Evolutionary conservation across 2,113 vertebrate species (phyloP).

Genomic region (Tautogolabrus adspersus): DNA sequence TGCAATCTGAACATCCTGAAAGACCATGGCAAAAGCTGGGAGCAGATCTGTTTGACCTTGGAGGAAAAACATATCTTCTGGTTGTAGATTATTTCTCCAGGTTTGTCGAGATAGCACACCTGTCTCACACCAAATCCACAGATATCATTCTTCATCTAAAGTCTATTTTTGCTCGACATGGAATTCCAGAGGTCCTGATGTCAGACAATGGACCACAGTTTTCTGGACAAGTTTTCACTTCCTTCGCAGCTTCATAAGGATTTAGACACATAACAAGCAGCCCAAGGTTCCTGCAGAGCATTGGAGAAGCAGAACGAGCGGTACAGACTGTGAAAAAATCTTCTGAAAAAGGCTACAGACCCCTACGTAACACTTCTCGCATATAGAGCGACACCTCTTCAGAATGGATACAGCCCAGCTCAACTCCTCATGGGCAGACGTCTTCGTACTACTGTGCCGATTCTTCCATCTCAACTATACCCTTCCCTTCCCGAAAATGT

Average conservation of each 20-base stretch:
- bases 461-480: background rate
- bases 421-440: background rate
- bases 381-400: background rate
- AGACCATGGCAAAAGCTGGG: too few relatives aligned
- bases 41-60: too few relatives aligned
- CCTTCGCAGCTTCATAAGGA: background rate
- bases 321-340: background rate
- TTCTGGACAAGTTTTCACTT: background rate
- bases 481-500: background rate
- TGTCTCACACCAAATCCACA: too few relatives aligned
- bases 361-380: background rate
- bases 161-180: background rate
- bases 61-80: too few relatives aligned
- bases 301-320: background rate
- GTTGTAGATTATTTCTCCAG: too few relatives aligned
- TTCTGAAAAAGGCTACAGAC: background rate
- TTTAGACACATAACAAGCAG: background rate
- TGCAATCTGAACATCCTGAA: too few relatives aligned
- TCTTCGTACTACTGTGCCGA: background rate
- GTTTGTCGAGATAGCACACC: too few relatives aligned
- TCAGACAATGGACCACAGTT: background rate
- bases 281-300: background rate
- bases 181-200: background rate
- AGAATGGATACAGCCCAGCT: background rate
- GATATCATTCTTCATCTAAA: background rate